A percentile compares a stretch with the other conserved stretches of the same genome.
Evolutionary conservation across 2,113 vertebrate genomes (phyloP).

Genomic region (Montifringilla adamsi): DNA sequence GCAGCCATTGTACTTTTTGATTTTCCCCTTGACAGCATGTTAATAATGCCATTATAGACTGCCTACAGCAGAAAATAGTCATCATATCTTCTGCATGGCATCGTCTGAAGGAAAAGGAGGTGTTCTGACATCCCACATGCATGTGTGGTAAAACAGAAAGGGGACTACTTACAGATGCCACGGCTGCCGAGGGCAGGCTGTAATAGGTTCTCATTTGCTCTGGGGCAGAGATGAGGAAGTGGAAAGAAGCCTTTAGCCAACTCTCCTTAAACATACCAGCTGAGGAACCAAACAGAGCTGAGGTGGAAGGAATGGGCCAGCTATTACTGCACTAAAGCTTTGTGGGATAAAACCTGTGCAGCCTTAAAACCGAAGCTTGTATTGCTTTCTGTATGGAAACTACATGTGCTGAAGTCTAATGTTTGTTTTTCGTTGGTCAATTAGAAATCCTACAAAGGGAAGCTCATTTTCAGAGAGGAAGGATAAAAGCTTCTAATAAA

Average conservation of each 20-base stretch:
- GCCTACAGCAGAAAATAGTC: neutral
- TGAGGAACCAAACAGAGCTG: neutral
- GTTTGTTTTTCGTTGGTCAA: neutral
- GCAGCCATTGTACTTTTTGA: neutral
- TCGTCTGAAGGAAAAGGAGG: neutral
- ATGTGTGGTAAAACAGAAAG: neutral
- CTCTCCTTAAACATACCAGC: neutral
- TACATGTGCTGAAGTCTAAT: neutral
- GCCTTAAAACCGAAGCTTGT: neutral
- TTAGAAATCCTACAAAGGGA: neutral
- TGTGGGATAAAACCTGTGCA: neutral
- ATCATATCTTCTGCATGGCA: neutral
- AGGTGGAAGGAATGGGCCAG: neutral
- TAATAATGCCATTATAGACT: neutral
- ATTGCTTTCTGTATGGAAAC: neutral
- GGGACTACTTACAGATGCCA: neutral
- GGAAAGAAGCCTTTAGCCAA: neutral
- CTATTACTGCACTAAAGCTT: neutral
- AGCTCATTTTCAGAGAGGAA: neutral
- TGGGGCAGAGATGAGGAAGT: neutral
- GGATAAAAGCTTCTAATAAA: neutral
- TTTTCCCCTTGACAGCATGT: neutral
- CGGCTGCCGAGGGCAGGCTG: fast-evolving
- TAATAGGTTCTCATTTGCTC: neutral
- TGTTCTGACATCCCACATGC: neutral